A percentile compares a stretch with the other conserved stretches of the same genome.
Conservation (phyloP, 2,888 invertebrate genomes). For the Eumerus sabulonum region DNA sequence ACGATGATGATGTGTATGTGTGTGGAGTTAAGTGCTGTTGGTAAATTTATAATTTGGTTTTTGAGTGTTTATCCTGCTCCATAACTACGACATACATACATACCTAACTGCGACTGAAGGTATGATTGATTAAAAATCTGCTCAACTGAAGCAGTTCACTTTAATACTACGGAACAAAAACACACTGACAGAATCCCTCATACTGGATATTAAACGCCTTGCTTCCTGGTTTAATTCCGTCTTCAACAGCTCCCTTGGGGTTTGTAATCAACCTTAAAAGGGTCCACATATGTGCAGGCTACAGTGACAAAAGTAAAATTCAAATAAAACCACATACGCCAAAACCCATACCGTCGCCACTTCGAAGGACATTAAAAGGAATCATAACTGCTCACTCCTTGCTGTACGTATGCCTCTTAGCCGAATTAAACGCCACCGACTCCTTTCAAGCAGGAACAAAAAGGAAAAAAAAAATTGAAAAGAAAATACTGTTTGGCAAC, state of each 20-base stretch:
- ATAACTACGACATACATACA: neutral
- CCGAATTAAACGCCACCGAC: conserved; percentile 44
- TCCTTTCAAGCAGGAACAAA: conserved; percentile 26
- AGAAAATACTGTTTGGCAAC: conserved; percentile 33
- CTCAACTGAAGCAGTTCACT: neutral
- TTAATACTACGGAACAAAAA: too few relatives aligned
- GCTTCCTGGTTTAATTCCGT: neutral
- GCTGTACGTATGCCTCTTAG: conserved; percentile 30
- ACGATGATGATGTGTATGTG: conserved; percentile 1
- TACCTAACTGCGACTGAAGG: too few relatives aligned
- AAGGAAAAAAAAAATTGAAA: conserved; percentile 2
- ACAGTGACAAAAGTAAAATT: conserved; percentile 25
- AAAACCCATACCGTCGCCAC: conserved; percentile 13
- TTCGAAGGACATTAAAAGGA: conserved; percentile 54
- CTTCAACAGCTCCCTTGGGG: neutral
- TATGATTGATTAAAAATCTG: conserved; percentile 1
- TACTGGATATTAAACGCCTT: too few relatives aligned
- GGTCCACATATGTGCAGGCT: conserved; percentile 41
- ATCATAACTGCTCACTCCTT: conserved; percentile 60
- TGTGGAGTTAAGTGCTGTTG: conserved; percentile 50
- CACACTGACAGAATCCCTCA: too few relatives aligned
- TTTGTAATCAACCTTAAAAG: conserved; percentile 59
- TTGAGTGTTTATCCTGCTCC: neutral
- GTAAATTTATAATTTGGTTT: conserved; percentile 49
- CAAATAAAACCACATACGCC: conserved; percentile 54